Evolutionary conservation across 2,888 invertebrate genomes (phyloP).

Genomic region (Dioctria rufipes): DNA sequence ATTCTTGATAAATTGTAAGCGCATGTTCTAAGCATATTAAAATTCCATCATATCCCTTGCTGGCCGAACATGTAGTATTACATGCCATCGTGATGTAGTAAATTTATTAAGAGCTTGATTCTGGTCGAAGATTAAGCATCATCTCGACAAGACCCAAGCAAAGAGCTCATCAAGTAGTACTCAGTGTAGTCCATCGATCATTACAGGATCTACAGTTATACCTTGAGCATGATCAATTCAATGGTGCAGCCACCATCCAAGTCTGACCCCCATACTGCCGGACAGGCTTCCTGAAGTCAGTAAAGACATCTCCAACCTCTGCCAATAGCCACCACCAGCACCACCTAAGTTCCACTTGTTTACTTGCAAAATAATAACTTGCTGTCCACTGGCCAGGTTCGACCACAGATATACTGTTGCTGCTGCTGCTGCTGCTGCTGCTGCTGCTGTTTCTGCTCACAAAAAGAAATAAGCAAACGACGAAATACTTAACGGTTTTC

Average conservation of each 20-base stretch:
- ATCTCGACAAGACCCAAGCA: background rate
- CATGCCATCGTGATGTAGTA: too few relatives aligned
- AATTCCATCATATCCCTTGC: too few relatives aligned
- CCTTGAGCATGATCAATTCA: conserved; percentile 9
- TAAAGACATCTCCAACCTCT: background rate
- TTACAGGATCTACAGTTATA: conserved; percentile 45
- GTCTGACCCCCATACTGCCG: background rate
- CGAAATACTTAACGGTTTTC: conserved; percentile 54
- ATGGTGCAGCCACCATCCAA: conserved; percentile 10
- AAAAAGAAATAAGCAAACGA: conserved; percentile 35
- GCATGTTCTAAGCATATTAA: too few relatives aligned
- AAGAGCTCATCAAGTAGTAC: conserved; percentile 27
- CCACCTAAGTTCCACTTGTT: conserved; percentile 26
- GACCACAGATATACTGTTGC: background rate
- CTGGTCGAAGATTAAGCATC: conserved; percentile 14
- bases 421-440: background rate
- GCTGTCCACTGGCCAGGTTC: background rate
- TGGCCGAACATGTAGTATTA: too few relatives aligned
- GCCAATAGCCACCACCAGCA: conserved; percentile 1
- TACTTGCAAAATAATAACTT: conserved; percentile 4
- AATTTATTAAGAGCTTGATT: conserved; percentile 34
- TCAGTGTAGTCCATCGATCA: conserved; percentile 34
- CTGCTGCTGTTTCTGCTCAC: background rate
- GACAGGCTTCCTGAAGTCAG: too few relatives aligned
- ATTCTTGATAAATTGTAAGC: too few relatives aligned